phyloP scores from a whole-genome alignment of 1,140 invertebrate genomes.

The Parasteatoda tepidariorum region DNA sequence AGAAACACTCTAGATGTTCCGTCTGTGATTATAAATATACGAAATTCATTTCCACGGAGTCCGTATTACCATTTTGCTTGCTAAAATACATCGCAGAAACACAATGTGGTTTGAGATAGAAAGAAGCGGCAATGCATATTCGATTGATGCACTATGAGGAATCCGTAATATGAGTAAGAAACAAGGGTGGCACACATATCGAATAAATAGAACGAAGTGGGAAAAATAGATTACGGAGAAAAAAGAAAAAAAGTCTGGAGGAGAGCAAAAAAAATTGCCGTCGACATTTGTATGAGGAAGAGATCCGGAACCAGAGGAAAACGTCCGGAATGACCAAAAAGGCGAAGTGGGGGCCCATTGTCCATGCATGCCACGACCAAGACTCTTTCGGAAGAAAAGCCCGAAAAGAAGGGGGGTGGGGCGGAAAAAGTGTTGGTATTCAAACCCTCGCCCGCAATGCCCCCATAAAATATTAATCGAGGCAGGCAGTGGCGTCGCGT shows the following conservation, averaged over 20 bases:
- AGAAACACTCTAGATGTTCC: too few species aligned
- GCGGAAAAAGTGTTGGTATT: constrained; percentile 39
- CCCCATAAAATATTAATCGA: constrained; percentile 61
- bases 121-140: not conserved
- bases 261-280: constrained; percentile 14
- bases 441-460: constrained; percentile 32
- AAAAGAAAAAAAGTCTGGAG: not conserved
- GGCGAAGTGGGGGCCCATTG: constrained; percentile 32
- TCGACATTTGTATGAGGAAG: constrained; percentile 41
- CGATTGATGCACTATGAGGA: not conserved
- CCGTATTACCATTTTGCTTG: too few species aligned
- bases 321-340: constrained; percentile 49
- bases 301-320: not conserved
- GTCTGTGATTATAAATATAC: too few species aligned
- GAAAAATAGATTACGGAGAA: too few species aligned
- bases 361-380: constrained; percentile 54
- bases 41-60: too few species aligned
- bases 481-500: constrained; percentile 6
- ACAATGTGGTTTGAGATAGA: not conserved
- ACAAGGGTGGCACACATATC: not conserved
- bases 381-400: constrained; percentile 9
- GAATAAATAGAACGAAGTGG: not conserved
- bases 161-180: not conserved
- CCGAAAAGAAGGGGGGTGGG: not conserved
- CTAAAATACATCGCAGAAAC: not conserved